Evolutionary conservation across 1,140 invertebrate species (phyloP), one percentile per base, ranked within the genome.

Genomic region (Telenomus remus): DNA sequence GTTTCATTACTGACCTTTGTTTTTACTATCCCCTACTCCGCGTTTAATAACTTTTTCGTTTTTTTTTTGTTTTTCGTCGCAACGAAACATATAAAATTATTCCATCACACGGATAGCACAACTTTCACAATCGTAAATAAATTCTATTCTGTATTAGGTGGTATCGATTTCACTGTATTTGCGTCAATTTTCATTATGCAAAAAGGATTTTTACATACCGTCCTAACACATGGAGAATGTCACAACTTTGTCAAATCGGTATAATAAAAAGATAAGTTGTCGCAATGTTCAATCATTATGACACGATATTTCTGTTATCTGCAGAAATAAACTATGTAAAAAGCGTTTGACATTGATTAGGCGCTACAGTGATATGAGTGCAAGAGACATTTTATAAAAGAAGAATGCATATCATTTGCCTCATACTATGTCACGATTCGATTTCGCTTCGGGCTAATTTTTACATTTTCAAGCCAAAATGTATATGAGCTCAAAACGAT

Each of bases 321-420:
- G 12, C 3, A 27, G 33, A 7, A 37, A 3, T 37, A 53, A 13
- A 53, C 50, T 53, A 13, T 53, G 50, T 37, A 53, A 53, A 37
- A 37, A 53, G 8, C 34, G 7, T 35, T n/a, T 50, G 48, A 50
- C 48, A 34, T 50, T 50, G 48, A 39, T 39, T 39, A 39, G 37
- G 9, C 9, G 8, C 37, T 39, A 4, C 8, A 39, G n/a, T n/a
- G n/a, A 39, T 39, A 39, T 4, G 37, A n/a, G 9, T 39, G 37
- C n/a, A 27, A 27, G 19, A n/a, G 3, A 39, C 37, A 39, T 39
- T 39, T n/a, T 39, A 39, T 39, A 39, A n/a, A 4, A 39, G n/a
- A 39, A 27, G 19, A 27, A 27, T 27, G 19, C 19, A 39, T 39
- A 39, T 39, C 9, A n/a, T 39, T n/a, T 39, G 37, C 37, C 3